phyloP scores from a whole-genome alignment of 2,797 vertebrate species.

The Amblyopsis hoosieri region DNA sequence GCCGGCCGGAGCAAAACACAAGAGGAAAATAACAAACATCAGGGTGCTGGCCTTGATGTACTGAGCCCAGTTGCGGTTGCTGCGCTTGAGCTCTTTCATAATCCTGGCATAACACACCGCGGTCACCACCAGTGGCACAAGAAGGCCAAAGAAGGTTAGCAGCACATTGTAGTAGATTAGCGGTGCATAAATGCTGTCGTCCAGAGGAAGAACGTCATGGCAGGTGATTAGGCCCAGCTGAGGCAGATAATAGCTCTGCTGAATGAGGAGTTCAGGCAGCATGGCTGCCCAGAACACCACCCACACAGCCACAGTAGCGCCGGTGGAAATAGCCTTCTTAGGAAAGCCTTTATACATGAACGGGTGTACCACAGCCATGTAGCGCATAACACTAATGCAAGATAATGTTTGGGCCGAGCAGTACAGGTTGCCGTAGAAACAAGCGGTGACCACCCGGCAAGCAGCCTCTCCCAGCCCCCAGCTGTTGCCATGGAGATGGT shows the following conservation, averaged over 20 bases:
- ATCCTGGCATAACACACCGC: constrained; percentile 83
- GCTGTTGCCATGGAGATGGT: constrained; percentile 86
- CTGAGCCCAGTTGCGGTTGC: constrained; percentile 77
- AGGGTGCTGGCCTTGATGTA: constrained; percentile 85
- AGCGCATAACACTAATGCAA: constrained; percentile 88
- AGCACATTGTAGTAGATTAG: constrained; percentile 81
- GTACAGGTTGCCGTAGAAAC: constrained; percentile 93
- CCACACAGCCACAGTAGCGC: constrained; percentile 80
- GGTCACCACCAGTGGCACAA: constrained; percentile 82
- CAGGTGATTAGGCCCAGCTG: constrained; percentile 80
- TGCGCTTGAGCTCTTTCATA: constrained; percentile 78
- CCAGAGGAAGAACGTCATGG: constrained; percentile 83
- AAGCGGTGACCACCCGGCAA: constrained; percentile 80
- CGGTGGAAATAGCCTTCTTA: constrained; percentile 68
- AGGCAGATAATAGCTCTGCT: constrained; percentile 79
- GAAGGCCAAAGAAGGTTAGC: constrained; percentile 77
- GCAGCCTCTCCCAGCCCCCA: constrained; percentile 90
- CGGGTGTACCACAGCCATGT: constrained; percentile 87
- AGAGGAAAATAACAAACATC: constrained; percentile 85
- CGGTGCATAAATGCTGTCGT: constrained; percentile 35
- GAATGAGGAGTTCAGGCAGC: constrained; percentile 83
- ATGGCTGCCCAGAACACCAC: constrained; percentile 76
- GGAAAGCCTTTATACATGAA: constrained; percentile 85
- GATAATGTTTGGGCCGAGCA: constrained; percentile 87
- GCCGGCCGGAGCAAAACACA: constrained; percentile 89